Conservation (phyloP, 2,888 invertebrate species). For the Thymelicus sylvestris region DNA sequence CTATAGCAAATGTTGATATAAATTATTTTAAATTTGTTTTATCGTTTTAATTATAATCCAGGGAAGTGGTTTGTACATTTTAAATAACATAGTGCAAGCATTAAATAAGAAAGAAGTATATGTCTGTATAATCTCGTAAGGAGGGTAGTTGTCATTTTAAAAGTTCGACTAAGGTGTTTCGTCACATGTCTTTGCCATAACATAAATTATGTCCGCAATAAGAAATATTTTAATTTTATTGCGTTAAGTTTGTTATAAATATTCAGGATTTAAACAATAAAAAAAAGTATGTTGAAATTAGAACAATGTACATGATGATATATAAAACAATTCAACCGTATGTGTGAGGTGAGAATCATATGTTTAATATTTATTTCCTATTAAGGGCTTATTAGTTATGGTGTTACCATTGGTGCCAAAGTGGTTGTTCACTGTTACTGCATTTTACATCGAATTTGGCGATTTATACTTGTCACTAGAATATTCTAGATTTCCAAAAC, state of each 20-base stretch:
- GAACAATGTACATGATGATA: too few relatives aligned
- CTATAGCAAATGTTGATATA: not conserved
- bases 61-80: too few relatives aligned
- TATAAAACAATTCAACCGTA: too few relatives aligned
- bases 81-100: too few relatives aligned
- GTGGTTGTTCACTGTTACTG: slow-evolving; percentile 49
- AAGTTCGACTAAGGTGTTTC: too few relatives aligned
- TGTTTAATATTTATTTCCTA: not conserved
- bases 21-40: not conserved
- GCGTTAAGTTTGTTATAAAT: not conserved
- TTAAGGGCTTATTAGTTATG: slow-evolving; percentile 11
- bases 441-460: slow-evolving; percentile 34
- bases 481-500: not conserved
- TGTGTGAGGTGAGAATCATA: too few relatives aligned
- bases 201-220: too few relatives aligned
- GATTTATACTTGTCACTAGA: slow-evolving; percentile 26
- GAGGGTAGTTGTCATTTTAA: too few relatives aligned
- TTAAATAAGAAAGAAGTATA: too few relatives aligned
- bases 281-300: not conserved
- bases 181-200: too few relatives aligned
- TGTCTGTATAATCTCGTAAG: too few relatives aligned
- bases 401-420: slow-evolving; percentile 72
- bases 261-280: not conserved
- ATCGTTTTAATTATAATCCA: too few relatives aligned
- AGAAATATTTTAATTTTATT: not conserved